A percentile compares a stretch with the other conserved stretches of the same genome.
phyloP scores from a whole-genome alignment of 2,797 vertebrate genomes.

The Pangasius sanitwongsei region DNA sequence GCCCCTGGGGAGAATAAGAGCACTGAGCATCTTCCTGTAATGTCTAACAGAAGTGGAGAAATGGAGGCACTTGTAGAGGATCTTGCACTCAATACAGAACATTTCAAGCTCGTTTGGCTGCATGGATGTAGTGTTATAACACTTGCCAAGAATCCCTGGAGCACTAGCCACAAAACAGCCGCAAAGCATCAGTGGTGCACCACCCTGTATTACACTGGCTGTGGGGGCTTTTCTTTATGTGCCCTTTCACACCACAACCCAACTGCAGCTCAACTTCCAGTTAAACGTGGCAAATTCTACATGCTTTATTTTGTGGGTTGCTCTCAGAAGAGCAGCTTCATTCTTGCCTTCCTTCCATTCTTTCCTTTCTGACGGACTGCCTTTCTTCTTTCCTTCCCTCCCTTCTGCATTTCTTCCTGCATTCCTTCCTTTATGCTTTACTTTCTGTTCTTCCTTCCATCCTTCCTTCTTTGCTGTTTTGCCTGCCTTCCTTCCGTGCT shows the following conservation, averaged over 20 bases:
- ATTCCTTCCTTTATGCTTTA: not conserved
- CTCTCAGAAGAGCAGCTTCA: not conserved
- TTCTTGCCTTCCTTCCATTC: not conserved
- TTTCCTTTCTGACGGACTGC: not conserved
- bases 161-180: not conserved
- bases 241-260: not conserved
- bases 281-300: not conserved
- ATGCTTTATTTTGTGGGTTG: not conserved
- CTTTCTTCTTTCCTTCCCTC: not conserved
- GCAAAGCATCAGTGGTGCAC: not conserved
- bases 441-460: not conserved
- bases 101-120: not conserved
- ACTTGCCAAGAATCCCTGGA: not conserved
- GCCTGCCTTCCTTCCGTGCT: not conserved
- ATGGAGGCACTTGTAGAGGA: not conserved
- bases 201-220: not conserved
- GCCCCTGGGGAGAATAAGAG: not conserved
- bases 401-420: too few species aligned
- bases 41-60: not conserved
- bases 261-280: not conserved
- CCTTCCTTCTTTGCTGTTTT: not conserved
- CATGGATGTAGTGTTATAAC: not conserved
- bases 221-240: accelerated
- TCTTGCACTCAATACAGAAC: not conserved
- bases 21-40: not conserved